phyloP scores from a whole-genome alignment of 2,113 vertebrate species.

The Mola mola region DNA sequence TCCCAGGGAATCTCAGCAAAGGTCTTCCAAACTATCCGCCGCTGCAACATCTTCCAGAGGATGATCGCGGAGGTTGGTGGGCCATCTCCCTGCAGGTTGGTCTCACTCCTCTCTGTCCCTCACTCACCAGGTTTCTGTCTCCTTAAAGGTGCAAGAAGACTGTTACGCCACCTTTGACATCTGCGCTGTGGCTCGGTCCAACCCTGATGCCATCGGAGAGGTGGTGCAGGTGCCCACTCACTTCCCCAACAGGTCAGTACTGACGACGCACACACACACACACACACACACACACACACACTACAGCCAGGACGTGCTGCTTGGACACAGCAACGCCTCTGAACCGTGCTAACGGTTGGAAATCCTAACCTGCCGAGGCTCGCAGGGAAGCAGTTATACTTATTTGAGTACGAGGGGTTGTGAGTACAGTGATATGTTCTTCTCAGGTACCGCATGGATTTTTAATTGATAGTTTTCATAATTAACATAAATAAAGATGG shows the following conservation, averaged over 20 bases:
- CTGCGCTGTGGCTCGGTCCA: constrained; percentile 87
- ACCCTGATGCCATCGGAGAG: constrained; percentile 91
- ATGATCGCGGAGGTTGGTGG: constrained; percentile 89
- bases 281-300: not conserved
- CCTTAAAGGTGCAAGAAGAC: constrained; percentile 87
- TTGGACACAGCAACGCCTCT: too few relatives aligned
- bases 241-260: constrained; percentile 91
- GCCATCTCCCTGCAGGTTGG: too few relatives aligned
- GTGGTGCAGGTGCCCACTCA: constrained; percentile 90
- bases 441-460: too few relatives aligned
- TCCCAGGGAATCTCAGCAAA: constrained; percentile 88
- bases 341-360: too few relatives aligned
- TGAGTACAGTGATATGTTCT: too few relatives aligned
- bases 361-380: too few relatives aligned
- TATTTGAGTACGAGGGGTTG: too few relatives aligned
- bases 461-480: too few relatives aligned
- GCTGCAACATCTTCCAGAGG: constrained; percentile 92
- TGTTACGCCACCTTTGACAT: constrained; percentile 92
- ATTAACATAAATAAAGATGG: too few relatives aligned
- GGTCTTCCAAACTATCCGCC: constrained; percentile 91
- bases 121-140: not conserved
- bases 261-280: too few relatives aligned
- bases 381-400: too few relatives aligned
- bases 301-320: not conserved
- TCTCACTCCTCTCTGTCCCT: not conserved